A percentile compares a stretch with the other conserved stretches of the same genome.
Conservation (phyloP, 2,888 invertebrate species). For the Exocentrus adspersus region DNA sequence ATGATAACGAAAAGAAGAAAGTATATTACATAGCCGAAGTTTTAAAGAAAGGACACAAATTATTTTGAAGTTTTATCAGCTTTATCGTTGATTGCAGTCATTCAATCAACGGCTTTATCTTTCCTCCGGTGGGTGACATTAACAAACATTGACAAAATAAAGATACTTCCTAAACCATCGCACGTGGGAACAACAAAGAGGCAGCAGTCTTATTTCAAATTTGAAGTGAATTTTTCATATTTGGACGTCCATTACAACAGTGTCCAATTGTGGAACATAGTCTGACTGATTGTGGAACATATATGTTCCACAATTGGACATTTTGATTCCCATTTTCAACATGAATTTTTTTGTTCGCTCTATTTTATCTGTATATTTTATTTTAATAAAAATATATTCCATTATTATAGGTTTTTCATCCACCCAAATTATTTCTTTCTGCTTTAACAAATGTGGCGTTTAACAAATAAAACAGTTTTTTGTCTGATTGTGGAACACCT, state of each 20-base stretch:
- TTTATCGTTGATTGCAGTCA: no score
- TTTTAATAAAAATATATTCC: no score
- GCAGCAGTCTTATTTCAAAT: neutral
- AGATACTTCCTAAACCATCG: neutral
- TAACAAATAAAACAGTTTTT: no score
- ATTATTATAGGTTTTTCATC: no score
- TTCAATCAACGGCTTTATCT: neutral
- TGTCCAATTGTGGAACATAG: neutral
- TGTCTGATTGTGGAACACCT: no score
- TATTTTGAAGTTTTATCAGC: neutral
- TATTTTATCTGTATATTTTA: no score
- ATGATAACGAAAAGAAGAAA: neutral
- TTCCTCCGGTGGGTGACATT: neutral
- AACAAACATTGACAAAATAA: neutral
- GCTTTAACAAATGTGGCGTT: no score
- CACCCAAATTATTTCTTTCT: no score
- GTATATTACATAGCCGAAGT: conserved; percentile 2
- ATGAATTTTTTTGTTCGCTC: neutral
- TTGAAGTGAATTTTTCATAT: neutral
- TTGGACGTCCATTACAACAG: neutral
- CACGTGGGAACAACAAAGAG: neutral
- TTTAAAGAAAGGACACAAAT: neutral
- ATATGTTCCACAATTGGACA: neutral
- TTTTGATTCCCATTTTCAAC: neutral
- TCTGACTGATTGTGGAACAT: neutral